Percentiles rank a stretch among this genome's conserved stretches.
Conservation (phyloP, 2,888 invertebrate genomes). For the Pinctada fucata region DNA sequence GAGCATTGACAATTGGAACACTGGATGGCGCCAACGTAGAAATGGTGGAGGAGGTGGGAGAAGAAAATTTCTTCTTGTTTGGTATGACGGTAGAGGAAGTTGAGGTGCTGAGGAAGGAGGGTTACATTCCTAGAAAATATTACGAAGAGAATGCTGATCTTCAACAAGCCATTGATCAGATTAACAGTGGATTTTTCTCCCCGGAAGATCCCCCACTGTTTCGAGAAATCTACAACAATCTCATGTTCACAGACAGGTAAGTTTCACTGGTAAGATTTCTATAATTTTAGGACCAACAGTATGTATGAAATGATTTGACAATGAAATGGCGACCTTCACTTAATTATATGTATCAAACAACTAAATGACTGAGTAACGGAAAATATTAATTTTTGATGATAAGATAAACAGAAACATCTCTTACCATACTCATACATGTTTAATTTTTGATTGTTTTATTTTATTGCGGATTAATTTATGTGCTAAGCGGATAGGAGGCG, state of each 20-base stretch:
- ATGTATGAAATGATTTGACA: no score
- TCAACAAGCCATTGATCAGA: slow-evolving; percentile 95
- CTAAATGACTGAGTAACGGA: no score
- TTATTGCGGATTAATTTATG: no score
- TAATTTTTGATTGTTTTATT: no score
- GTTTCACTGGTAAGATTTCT: background rate
- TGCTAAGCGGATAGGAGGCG: no score
- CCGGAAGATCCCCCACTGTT: slow-evolving; percentile 93
- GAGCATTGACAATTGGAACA: slow-evolving; percentile 99
- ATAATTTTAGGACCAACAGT: no score
- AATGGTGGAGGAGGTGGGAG: slow-evolving; percentile 95
- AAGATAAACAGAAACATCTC: no score
- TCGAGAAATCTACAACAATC: slow-evolving; percentile 90
- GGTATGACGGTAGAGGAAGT: slow-evolving; percentile 79
- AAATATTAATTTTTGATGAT: no score
- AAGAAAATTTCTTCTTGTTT: slow-evolving; percentile 97
- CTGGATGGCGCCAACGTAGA: slow-evolving; percentile 99
- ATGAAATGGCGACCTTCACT: no score
- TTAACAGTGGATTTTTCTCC: slow-evolving; percentile 92
- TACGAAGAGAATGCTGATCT: slow-evolving; percentile 93
- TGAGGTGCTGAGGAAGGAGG: slow-evolving; percentile 79
- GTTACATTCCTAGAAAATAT: slow-evolving; percentile 95
- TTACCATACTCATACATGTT: no score
- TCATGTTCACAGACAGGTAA: slow-evolving; percentile 90
- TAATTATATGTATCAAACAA: no score